A percentile compares a stretch with the other conserved stretches of the same genome.
phyloP scores from a whole-genome alignment of 2,113 vertebrate genomes.

The Empidonax alnorum region DNA sequence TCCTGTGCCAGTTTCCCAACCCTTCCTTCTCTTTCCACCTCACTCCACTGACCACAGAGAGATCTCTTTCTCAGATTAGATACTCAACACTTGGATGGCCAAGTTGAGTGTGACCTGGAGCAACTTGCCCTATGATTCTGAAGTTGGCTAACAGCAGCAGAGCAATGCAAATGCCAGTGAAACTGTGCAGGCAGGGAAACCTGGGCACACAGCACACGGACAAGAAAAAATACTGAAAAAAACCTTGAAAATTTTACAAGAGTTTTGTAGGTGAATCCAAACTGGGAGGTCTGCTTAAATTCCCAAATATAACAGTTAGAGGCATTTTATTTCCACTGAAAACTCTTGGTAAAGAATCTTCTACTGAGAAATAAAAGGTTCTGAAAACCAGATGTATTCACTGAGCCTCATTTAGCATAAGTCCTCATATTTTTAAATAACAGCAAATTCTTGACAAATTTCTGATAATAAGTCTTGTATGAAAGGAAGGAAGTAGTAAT shows the following conservation, averaged over 20 bases:
- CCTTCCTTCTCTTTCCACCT: background rate
- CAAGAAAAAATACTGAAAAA: background rate
- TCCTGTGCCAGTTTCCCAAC: background rate
- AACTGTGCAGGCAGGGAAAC: rapidly evolving
- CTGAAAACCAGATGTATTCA: background rate
- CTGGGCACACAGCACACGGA: background rate
- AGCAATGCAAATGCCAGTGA: rapidly evolving
- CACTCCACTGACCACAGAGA: background rate
- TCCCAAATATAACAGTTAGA: background rate
- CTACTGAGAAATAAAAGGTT: background rate
- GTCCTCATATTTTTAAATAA: background rate
- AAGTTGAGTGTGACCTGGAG: background rate
- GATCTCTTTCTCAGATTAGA: background rate
- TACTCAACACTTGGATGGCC: background rate
- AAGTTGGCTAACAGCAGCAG: background rate
- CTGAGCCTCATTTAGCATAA: background rate
- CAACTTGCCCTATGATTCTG: background rate
- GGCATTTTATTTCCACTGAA: background rate
- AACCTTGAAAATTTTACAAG: background rate
- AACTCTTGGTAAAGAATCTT: background rate
- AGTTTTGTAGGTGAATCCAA: background rate
- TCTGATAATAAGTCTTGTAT: background rate
- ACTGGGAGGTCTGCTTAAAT: background rate
- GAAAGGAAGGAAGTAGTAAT: background rate
- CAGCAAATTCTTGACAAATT: background rate